Evolutionary conservation across 2,797 vertebrate species (phyloP).

Genomic region (Mallotus villosus): DNA sequence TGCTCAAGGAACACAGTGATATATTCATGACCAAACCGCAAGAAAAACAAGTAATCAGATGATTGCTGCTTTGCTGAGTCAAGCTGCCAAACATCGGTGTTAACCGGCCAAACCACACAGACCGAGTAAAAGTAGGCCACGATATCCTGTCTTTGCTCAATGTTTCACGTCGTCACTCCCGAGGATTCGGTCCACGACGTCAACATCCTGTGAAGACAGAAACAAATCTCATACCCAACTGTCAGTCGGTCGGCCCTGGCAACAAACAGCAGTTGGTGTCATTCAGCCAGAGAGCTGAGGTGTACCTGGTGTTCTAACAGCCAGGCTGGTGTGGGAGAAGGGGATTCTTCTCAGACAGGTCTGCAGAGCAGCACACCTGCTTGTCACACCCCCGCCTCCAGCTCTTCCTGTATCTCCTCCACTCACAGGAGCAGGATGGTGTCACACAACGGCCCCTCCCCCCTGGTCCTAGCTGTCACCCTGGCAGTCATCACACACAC

Average conservation of each 20-base stretch:
- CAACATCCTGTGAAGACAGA: no score
- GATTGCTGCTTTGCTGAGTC: neutral
- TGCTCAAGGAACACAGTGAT: conserved; percentile 9
- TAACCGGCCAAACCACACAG: neutral
- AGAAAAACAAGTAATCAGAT: neutral
- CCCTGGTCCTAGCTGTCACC: conserved; percentile 32
- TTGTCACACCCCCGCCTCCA: conserved; percentile 10
- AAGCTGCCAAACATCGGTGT: neutral
- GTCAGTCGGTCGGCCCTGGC: no score
- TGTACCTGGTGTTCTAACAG: neutral
- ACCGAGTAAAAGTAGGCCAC: no score
- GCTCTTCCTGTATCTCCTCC: conserved; percentile 42
- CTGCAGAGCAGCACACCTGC: conserved; percentile 24
- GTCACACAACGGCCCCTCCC: conserved; percentile 31
- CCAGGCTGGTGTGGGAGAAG: no score
- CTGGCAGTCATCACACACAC: neutral
- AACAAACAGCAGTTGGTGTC: no score
- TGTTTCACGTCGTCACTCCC: no score
- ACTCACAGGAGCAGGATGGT: conserved; percentile 32
- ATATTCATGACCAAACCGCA: neutral
- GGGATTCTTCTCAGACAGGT: no score
- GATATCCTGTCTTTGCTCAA: no score
- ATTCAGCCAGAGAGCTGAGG: no score
- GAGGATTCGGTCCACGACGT: no score
- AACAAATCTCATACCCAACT: no score